Conservation (phyloP, 2,888 invertebrate genomes). For the Parthenolecanium corni region DNA sequence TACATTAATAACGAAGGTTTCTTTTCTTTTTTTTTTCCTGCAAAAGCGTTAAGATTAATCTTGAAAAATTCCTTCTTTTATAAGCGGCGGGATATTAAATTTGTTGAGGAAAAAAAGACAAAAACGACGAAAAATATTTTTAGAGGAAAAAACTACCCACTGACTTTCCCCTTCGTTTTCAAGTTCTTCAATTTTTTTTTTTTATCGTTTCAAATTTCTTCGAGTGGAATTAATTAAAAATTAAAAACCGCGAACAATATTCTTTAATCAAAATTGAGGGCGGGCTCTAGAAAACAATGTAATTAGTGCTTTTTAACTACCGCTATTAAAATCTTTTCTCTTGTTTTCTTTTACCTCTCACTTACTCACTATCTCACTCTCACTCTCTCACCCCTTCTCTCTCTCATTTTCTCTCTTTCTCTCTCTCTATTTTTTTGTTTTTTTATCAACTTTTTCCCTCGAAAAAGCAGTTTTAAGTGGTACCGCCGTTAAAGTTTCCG, state of each 20-base stretch:
- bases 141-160: not conserved
- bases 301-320: constrained; percentile 28
- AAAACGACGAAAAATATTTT: no score
- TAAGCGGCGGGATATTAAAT: no score
- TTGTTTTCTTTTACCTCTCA: no score
- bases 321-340: constrained; percentile 26
- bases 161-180: not conserved
- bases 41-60: no score
- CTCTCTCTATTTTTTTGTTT: no score
- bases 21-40: no score
- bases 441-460: not conserved
- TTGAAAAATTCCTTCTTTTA: no score
- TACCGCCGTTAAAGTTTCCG: not conserved
- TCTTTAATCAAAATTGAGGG: constrained; percentile 17
- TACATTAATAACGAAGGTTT: no score
- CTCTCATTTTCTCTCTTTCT: no score
- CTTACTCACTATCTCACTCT: no score
- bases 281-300: constrained; percentile 26
- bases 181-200: constrained; percentile 2
- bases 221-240: constrained; percentile 27
- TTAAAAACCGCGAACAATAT: constrained; percentile 20
- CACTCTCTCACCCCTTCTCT: no score
- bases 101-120: no score
- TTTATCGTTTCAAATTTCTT: not conserved
- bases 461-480: not conserved